Base-by-base conservation (phyloP, 2,888 invertebrate species). In the Limenitis camilla region DNA sequence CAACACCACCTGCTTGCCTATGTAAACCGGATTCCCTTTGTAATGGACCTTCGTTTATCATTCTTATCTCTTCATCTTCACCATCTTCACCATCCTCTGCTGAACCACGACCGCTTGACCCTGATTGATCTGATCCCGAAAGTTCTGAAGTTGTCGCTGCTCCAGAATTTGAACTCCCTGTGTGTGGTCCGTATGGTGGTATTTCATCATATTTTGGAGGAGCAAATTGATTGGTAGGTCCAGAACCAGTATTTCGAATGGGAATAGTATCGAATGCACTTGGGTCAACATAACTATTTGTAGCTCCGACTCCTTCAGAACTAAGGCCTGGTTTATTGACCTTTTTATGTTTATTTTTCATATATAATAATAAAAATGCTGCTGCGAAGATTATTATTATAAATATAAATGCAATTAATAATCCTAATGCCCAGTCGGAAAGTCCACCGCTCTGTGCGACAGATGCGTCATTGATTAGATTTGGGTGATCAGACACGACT, bases 61-160 rank as follows among this genome's bases (percentile, higher is more conserved):
- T 98, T 63, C 97, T 90, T 48, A 98, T 97, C 78, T 98, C 98
- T 77, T 98, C 98, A 72, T 98, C 98, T 67, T 97, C 96, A 1
- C 94, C 95, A 69, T 95, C 95, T 63, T 94, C 95, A 0, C 94
- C 95, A 63, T 97, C 97, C 80, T 98, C 98, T 1, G 97, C 98
- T 0, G 98, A 98, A 0, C 98, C 98, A 41, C 98, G 90, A 5
- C 98, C 98, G 71, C 97, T 97, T 0, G 97, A 97, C 0, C 97
- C 97, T 0, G 97, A 97, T 67, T 97, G 96, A 61, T 97, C 97
- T 32, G 97, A 97, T 2, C 96, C 97, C 0, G 96, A 97, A 6
- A 97, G 83, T 72, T 97, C 97, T 0, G 97, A 97, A 0, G 96
- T 96, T 0, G 96, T 92, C 0, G 93, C 93, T 11, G 93, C 93